Base-by-base conservation (phyloP, 2,797 vertebrate species). In the Malacoctenus gilli region DNA sequence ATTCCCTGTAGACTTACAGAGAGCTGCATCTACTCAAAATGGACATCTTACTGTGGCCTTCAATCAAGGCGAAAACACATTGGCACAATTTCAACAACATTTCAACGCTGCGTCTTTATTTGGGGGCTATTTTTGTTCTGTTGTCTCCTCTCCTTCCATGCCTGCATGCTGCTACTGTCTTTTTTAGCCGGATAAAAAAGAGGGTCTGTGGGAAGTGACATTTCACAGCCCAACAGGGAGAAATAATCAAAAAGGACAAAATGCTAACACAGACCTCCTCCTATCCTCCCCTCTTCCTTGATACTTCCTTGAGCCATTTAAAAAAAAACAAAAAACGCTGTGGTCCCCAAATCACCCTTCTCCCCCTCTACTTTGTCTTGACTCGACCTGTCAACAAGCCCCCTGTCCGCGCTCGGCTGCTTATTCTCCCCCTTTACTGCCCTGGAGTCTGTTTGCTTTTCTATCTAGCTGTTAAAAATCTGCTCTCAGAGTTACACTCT, bases 211-310 rank as follows among this genome's bases (percentile, higher is more conserved):
- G 66, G 63, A 66, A 11, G 41, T 68, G 71, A 72, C 66, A 82
- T 79, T 77, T 70, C 67, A 62, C 52, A 50, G 44, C 14, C 38
- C 48, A 36, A 73, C 14, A 49, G 52, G 30, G 23, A 40, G 40
- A 72, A 60, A 60, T 40, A 59, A 82, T 68, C 47, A 72, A 59
- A 65, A 60, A 36, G 44, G 50, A 76, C 53, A 66, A 71, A 74
- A 74, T 30, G 47, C 39, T 25, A 68, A 68, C 54, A 44, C n/a
- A 42, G 5, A n/a, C n/a, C n/a, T 34, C 28, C n/a, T 62, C 38
- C 57, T 36, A 28, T 37, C 43, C 21, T 21, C 21, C 12, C 8
- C 5, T 41, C 58, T 38, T 36, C n/a, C 34, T 49, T 51, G 46
- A 40, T 20, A 31, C 50, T 54, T 64, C 61, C 56, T 55, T 34